Conservation (phyloP, 2,113 vertebrate species). For the Heptranchias perlo region DNA sequence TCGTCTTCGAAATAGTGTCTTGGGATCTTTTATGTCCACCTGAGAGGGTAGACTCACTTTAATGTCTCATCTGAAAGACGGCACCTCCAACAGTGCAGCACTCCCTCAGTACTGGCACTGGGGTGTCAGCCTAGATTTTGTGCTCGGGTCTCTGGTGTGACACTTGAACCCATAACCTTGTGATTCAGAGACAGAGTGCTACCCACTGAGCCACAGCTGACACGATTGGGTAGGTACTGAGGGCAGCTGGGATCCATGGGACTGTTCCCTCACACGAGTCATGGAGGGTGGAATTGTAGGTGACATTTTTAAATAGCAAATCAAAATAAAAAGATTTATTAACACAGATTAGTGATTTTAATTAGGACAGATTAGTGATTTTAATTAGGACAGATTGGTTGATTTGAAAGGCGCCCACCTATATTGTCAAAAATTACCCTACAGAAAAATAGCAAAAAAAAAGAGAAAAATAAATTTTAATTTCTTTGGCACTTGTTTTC, state of each 20-base stretch:
- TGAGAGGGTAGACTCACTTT: not conserved
- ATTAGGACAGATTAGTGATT: not conserved
- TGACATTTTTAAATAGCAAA: not conserved
- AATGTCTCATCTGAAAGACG: not conserved
- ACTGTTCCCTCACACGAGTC: not conserved
- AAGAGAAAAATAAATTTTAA: not conserved
- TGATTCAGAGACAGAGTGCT: not conserved
- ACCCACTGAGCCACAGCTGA: not conserved
- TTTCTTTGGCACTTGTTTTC: slow-evolving; percentile 15
- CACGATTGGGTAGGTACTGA: not conserved
- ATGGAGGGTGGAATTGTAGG: not conserved
- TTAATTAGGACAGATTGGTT: not conserved
- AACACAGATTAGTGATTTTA: no score
- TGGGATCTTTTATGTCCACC: not conserved
- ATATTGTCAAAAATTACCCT: not conserved
- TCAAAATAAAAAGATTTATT: not conserved
- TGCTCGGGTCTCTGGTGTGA: no score
- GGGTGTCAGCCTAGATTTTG: not conserved
- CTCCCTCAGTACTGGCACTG: no score
- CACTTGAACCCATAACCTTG: not conserved
- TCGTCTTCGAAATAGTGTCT: not conserved
- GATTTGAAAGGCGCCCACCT: not conserved
- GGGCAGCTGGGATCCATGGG: not conserved
- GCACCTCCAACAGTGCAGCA: not conserved
- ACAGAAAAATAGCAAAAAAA: not conserved